phyloP scores from a whole-genome alignment of 53 echinoderm and acorn worm genomes.

The Arbacia lixula region DNA sequence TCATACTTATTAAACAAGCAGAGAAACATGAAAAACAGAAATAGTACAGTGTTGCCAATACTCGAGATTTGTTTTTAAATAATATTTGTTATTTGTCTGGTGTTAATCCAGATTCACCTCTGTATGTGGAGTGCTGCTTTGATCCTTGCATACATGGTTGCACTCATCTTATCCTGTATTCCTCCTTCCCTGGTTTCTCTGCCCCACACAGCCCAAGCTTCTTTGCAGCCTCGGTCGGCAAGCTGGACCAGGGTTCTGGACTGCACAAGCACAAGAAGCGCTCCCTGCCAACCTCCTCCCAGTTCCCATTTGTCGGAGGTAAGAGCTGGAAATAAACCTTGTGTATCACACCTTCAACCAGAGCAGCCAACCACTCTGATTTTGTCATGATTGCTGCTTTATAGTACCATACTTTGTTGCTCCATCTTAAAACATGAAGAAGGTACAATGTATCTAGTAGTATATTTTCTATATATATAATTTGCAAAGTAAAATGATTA shows the following conservation, averaged over 20 bases:
- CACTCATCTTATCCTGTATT: no score
- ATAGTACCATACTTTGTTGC: no score
- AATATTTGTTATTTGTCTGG: no score
- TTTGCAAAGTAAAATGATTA: neutral
- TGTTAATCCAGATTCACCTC: no score
- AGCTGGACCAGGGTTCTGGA: slow-evolving; percentile 43
- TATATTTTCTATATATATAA: neutral
- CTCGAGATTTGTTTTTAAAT: no score
- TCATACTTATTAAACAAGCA: no score
- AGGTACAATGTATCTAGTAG: neutral
- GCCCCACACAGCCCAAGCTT: slow-evolving; percentile 42
- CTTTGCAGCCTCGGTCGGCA: slow-evolving; percentile 8
- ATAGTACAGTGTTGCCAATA: no score
- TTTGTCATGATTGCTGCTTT: neutral
- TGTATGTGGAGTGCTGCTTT: no score
- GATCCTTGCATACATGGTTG: no score
- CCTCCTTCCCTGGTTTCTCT: neutral
- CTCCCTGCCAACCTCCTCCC: slow-evolving; percentile 8
- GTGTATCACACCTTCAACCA: neutral
- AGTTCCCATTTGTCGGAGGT: slow-evolving; percentile 57
- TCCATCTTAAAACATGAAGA: no score
- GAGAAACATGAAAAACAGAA: no score
- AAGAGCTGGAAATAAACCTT: neutral
- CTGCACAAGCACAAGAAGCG: slow-evolving; percentile 36
- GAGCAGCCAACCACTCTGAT: neutral